Evolutionary conservation across 1,140 invertebrate species (phyloP).

Genomic region (Rhopalosiphum padi): DNA sequence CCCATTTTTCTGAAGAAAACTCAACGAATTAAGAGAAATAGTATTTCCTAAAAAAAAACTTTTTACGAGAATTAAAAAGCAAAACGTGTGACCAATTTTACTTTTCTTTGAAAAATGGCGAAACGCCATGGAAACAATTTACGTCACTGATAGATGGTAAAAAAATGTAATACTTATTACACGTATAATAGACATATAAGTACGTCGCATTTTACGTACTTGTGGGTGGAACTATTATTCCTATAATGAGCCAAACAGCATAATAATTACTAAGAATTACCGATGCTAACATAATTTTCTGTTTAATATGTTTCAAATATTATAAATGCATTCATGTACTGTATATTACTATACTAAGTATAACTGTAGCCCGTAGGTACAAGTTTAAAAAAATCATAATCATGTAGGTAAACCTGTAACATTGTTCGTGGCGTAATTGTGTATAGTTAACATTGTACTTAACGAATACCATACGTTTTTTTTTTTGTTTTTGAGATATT

Average conservation of each 20-base stretch:
- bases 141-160: not conserved
- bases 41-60: not conserved
- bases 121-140: not conserved
- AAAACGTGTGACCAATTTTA: not conserved
- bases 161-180: not conserved
- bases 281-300: not conserved
- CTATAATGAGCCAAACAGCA: not conserved
- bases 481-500: not conserved
- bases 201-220: not conserved
- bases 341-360: not conserved
- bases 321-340: not conserved
- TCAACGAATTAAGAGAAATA: not conserved
- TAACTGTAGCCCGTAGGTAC: too few species aligned
- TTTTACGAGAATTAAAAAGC: not conserved
- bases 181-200: not conserved
- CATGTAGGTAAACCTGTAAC: not conserved
- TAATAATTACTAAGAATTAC: not conserved
- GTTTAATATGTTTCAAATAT: not conserved
- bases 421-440: not conserved
- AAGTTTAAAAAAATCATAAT: not conserved
- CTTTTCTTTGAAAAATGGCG: not conserved
- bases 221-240: not conserved
- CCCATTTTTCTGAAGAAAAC: not conserved
- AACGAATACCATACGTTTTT: not conserved
- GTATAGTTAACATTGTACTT: not conserved